Conservation (phyloP, 2,113 vertebrate species). For the Oreotragus oreotragus region DNA sequence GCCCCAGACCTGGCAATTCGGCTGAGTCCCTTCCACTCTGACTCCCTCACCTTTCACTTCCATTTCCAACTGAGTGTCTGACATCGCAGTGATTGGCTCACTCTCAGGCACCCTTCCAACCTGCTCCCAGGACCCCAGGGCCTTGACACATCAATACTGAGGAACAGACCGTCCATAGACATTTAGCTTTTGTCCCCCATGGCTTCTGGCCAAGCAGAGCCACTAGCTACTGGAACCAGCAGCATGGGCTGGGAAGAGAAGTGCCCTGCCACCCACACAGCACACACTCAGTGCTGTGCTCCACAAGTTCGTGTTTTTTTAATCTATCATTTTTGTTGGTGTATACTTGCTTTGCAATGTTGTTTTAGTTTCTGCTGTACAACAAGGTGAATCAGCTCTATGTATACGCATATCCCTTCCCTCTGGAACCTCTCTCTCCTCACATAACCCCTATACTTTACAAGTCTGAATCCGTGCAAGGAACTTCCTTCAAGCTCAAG, state of each 20-base stretch:
- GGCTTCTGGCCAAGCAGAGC: not conserved
- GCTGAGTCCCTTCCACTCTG: conserved; percentile 19
- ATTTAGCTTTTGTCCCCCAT: not conserved
- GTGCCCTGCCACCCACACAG: no score
- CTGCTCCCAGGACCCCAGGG: not conserved
- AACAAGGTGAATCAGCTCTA: not conserved
- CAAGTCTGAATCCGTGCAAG: not conserved
- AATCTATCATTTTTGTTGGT: not conserved
- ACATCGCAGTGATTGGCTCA: not conserved
- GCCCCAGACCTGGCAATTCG: conserved; percentile 39
- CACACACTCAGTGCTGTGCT: not conserved
- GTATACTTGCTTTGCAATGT: not conserved
- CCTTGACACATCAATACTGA: not conserved
- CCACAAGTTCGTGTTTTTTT: not conserved
- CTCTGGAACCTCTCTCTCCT: not conserved
- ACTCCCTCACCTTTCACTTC: conserved; percentile 45
- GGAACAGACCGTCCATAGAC: not conserved
- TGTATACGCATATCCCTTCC: not conserved
- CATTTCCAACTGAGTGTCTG: not conserved
- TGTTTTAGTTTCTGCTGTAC: not conserved
- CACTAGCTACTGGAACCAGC: not conserved
- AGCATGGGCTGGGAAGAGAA: not conserved
- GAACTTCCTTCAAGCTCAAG: not conserved
- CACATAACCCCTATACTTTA: not conserved
- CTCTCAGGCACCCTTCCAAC: not conserved